Evolutionary conservation across 2,797 vertebrate genomes (phyloP).

Genomic region (Geotrypetes seraphini): DNA sequence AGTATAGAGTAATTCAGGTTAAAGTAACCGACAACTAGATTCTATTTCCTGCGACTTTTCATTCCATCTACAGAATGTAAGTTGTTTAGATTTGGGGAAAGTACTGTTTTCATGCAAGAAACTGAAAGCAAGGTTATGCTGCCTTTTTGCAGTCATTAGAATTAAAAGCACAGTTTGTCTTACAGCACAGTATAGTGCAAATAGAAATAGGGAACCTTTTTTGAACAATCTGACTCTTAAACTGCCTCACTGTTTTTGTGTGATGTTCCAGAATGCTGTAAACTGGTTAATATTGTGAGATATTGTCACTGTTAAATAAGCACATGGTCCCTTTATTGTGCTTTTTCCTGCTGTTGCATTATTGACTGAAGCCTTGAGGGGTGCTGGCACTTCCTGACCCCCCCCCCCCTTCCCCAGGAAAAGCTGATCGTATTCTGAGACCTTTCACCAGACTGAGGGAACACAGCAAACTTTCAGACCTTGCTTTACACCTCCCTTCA

Average conservation of each 20-base stretch:
- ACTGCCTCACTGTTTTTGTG: constrained; percentile 29
- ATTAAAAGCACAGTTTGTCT: too few relatives aligned
- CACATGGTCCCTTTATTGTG: constrained; percentile 39
- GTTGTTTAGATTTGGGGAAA: constrained; percentile 44
- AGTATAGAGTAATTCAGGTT: constrained; percentile 19
- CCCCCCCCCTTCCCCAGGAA: too few relatives aligned
- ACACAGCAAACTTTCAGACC: too few relatives aligned
- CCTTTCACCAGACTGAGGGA: too few relatives aligned
- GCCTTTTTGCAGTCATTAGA: constrained; percentile 46
- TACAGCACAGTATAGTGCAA: constrained; percentile 47
- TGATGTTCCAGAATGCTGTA: constrained; percentile 29
- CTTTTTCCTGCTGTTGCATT: constrained; percentile 33
- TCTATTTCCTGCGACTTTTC: constrained; percentile 48
- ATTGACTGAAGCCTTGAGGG: constrained; percentile 30
- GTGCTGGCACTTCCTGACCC: too few relatives aligned
- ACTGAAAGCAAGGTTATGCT: constrained; percentile 36
- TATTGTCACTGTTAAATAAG: constrained; percentile 30
- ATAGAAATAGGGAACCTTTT: constrained; percentile 26
- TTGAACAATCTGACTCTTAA: constrained; percentile 24
- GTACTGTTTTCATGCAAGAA: constrained; percentile 44
- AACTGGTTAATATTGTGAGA: constrained; percentile 31
- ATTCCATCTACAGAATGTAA: constrained; percentile 46
- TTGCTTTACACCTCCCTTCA: too few relatives aligned
- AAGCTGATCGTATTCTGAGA: too few relatives aligned
- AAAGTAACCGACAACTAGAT: constrained; percentile 29